Conservation (phyloP, 2,888 invertebrate genomes). For the Neoaliturus tenellus region DNA sequence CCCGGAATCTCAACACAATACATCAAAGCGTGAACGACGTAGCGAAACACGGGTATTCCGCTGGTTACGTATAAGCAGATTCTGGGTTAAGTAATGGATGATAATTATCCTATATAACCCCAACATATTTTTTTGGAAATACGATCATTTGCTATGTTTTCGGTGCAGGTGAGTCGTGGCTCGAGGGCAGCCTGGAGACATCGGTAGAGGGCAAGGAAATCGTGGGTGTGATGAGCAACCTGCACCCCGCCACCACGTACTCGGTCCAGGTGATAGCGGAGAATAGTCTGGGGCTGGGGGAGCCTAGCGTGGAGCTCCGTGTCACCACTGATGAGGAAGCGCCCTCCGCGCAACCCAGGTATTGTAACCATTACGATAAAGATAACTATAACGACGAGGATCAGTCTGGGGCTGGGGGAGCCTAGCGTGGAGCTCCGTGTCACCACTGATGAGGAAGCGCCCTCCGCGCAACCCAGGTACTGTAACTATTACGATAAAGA, state of each 20-base stretch:
- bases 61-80: too few species aligned
- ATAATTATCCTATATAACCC: too few species aligned
- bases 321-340: constrained; percentile 60
- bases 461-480: constrained; percentile 58
- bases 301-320: constrained; percentile 57
- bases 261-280: constrained; percentile 59
- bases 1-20: too few species aligned
- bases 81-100: too few species aligned
- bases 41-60: too few species aligned
- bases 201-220: constrained; percentile 58
- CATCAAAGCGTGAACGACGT: too few species aligned
- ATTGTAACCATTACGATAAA: too few species aligned
- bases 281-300: constrained; percentile 58
- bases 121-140: too few species aligned
- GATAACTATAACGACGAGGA: constrained; percentile 55
- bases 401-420: constrained; percentile 56
- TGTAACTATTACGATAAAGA: too few species aligned
- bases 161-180: constrained; percentile 18
- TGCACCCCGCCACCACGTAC: constrained; percentile 60
- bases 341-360: constrained; percentile 59
- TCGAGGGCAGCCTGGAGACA: constrained; percentile 36
- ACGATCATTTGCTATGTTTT: too few species aligned
- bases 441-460: constrained; percentile 59
- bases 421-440: constrained; percentile 57
- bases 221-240: constrained; percentile 56